Base-by-base conservation (phyloP, 2,797 vertebrate genomes). In the Lycodopsis pacificus region DNA sequence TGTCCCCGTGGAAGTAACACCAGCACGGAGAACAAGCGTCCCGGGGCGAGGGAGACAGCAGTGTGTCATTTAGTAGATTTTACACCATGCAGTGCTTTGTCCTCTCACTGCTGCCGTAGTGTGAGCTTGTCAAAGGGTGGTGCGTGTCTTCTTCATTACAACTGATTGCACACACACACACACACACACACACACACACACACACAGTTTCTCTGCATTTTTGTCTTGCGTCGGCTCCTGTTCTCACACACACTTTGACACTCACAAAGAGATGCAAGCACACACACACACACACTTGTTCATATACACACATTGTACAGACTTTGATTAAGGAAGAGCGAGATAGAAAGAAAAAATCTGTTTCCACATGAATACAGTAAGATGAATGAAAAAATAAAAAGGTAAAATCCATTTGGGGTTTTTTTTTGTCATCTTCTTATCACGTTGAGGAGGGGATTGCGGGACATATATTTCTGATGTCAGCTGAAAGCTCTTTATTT, bases 21-120 rank as follows among this genome's bases (percentile, higher is more conserved):
- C 54, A 59, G 17, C 42, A 36, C n/a, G 62, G 54, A 66, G 73
- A 65, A 85, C 67, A 76, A 19, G 68, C 36, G 0, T 65, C 53
- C 59, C 36, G 1, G 36, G 27, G 54, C 69, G 77, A 63, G 46
- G 19, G 2, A 42, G 70, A 56, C 73, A 77, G 68, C 71, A 72
- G 65, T 42, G 4, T 73, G 56, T 65, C 73, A 77, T 67, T 65
- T 62, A 22, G 63, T 34, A 44, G 73, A 73, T 64, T 72, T 79
- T 51, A 79, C 84, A 85, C 64, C 79, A 61, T 53, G 58, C n/a
- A 62, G 58, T 70, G 74, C 86, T 87, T 76, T 87, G 87, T 82
- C 85, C 87, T 81, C 38, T 77, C 75, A 14, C 67, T 71, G 85
- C 85, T 82, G 85, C 77, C 63, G 63, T 57, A 53, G 79, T 82